Conservation (phyloP, 1,140 invertebrate genomes). For the Aphelenchoides besseyi region DNA sequence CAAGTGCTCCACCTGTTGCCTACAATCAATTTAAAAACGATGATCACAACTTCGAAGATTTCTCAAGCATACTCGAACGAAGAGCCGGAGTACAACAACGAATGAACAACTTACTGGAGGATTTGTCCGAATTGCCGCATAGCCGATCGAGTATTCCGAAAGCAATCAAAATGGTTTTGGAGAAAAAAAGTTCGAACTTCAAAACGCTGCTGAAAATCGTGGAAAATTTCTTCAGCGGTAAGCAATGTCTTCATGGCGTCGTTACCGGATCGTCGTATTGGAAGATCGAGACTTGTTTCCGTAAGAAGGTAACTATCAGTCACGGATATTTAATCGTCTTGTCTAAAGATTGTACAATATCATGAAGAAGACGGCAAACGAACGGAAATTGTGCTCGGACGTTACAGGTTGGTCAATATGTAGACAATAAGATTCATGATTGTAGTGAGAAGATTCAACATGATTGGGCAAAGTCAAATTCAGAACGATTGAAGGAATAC, state of each 20-base stretch:
- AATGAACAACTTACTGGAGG: background rate
- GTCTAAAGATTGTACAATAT: background rate
- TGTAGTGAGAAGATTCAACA: background rate
- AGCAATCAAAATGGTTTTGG: background rate
- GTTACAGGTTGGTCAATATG: background rate
- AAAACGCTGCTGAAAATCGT: background rate
- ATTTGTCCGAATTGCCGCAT: background rate
- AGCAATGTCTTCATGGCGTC: background rate
- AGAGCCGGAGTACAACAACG: background rate
- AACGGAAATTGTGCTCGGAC: background rate
- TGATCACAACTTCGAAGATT: background rate
- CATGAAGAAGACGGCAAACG: background rate
- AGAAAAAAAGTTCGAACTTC: background rate
- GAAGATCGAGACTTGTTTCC: background rate
- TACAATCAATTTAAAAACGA: constrained; percentile 2
- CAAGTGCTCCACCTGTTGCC: background rate
- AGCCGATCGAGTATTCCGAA: background rate
- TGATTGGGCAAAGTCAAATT: background rate
- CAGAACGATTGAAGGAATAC: background rate
- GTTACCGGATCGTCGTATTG: background rate
- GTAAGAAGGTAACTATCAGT: background rate
- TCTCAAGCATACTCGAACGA: background rate
- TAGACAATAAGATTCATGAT: no score
- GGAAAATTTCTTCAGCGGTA: background rate
- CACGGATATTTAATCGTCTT: no score